Base-by-base conservation (phyloP, 2,113 vertebrate species). In the Columba livia region DNA sequence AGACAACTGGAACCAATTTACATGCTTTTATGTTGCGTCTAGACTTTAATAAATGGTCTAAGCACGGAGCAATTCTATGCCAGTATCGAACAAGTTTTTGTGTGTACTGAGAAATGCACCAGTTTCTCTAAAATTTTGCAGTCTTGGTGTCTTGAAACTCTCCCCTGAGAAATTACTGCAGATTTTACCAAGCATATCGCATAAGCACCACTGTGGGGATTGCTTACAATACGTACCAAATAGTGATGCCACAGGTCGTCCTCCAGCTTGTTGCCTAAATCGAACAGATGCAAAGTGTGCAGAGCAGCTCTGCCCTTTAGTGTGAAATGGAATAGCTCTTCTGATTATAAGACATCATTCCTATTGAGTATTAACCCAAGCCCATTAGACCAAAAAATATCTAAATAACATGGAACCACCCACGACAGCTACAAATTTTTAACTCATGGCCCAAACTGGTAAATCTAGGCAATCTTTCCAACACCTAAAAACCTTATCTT, bases 1-100 rank as follows among this genome's bases (percentile, higher is more conserved):
- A 98, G 98, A 98, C 97, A 97, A 98, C 98, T 99, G 97, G 98
- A 98, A 98, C 96, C 98, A 98, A 98, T 98, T 99, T 98, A 98
- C 79, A 89, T 98, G 98, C 98, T 99, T 99, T 99, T 98, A 99
- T 99, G 98, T 99, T 99, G 98, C 96, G 99, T 99, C 99, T 99
- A 99, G 99, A 99, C 99, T 98, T 99, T 99, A 99, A 99, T 99
- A 98, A 98, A 98, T 97, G 98, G 98, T 99, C 99, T 98, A 98
- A 98, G 98, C 97, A 96, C 34, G 50, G 97, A 97, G 98, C 97
- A 97, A 92, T 97, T 96, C 90, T 90, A 93, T 97, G 97, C 98
- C 98, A 98, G 98, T 98, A 98, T 97, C 87, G 66, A 98, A 98
- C 97, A 90, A 93, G 97, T 98, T 97, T 96, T 97, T 97, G 28